Conservation (phyloP, 2,797 vertebrate species). For the Somateria mollissima region DNA sequence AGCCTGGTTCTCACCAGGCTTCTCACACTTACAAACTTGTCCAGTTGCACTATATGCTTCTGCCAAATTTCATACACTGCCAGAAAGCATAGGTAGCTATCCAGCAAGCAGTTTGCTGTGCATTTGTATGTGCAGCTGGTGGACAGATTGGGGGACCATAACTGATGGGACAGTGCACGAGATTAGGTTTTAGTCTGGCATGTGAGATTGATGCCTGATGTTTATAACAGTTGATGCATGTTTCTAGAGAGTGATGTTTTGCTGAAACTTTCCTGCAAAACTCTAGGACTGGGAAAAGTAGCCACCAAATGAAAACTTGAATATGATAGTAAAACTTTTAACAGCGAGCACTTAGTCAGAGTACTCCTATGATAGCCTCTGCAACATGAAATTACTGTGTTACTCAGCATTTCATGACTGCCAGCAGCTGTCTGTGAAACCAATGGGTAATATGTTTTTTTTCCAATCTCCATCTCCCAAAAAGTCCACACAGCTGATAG, state of each 20-base stretch:
- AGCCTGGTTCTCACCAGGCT: background rate
- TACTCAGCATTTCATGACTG: background rate
- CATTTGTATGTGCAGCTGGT: background rate
- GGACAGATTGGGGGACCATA: background rate
- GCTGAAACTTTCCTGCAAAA: background rate
- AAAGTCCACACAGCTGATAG: fast-evolving
- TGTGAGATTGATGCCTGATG: background rate
- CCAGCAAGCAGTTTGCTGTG: background rate
- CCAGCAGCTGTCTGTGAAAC: background rate
- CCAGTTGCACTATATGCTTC: background rate
- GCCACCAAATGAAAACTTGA: background rate
- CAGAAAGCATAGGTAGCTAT: background rate
- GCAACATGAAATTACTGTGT: background rate
- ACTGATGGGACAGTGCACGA: background rate
- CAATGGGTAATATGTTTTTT: background rate
- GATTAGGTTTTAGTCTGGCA: background rate
- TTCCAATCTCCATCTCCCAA: background rate
- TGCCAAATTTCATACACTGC: background rate
- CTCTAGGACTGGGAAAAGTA: background rate
- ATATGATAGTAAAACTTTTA: background rate
- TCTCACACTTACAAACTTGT: background rate
- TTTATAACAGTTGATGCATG: background rate
- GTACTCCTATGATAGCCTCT: background rate
- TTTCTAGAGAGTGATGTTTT: background rate
- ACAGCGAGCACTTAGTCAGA: background rate